Conservation (phyloP, 2,113 vertebrate genomes). For the Oenanthe melanoleuca region DNA sequence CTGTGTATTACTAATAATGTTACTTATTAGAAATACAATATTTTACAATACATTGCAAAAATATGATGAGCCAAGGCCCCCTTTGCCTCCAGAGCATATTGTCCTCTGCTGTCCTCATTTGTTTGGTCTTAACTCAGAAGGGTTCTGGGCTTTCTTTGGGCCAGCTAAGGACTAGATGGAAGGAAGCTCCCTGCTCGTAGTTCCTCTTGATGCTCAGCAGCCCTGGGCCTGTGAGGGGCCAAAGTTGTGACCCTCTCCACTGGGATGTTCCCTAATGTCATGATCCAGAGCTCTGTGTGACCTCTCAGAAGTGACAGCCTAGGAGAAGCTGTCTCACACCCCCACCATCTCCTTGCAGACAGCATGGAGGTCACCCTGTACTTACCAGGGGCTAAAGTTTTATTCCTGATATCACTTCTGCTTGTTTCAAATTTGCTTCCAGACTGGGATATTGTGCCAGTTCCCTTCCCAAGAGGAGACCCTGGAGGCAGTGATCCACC, state of each 20-base stretch:
- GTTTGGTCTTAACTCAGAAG: background rate
- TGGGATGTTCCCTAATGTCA: background rate
- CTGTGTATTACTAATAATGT: background rate
- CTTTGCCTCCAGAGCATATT: background rate
- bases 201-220: background rate
- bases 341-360: too few relatives aligned
- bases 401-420: background rate
- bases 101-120: background rate
- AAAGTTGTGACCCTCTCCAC: background rate
- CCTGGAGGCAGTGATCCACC: background rate
- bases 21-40: background rate
- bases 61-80: background rate
- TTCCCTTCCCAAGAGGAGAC: background rate
- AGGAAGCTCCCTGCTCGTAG: background rate
- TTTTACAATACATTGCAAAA: background rate
- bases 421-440: background rate
- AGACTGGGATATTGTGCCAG: background rate
- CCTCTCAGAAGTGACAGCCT: background rate
- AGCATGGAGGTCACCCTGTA: background rate
- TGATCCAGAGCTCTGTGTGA: background rate
- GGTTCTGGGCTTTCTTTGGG: background rate
- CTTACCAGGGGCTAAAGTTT: background rate
- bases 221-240: too few relatives aligned
- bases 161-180: background rate
- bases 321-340: background rate